Percentiles rank a stretch among this genome's conserved stretches.
Evolutionary conservation across 2,888 invertebrate genomes (phyloP).

Genomic region (Thymelicus acteon): DNA sequence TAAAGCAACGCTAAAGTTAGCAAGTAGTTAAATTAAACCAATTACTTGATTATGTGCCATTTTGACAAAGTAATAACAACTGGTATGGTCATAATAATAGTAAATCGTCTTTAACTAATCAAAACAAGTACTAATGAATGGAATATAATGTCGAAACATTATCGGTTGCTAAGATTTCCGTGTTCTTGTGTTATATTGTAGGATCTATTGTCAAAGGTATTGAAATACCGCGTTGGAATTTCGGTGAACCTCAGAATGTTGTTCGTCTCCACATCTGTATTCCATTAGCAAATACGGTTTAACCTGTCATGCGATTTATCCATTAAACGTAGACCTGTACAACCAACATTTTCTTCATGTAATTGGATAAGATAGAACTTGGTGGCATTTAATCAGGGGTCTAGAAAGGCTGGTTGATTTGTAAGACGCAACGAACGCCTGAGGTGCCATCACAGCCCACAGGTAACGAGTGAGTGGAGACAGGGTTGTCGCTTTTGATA

Average conservation of each 20-base stretch:
- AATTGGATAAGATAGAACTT: constrained; percentile 57
- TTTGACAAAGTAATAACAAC: no score
- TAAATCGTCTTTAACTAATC: background rate
- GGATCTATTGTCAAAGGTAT: constrained; percentile 30
- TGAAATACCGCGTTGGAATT: constrained; percentile 57
- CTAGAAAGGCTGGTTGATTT: constrained; percentile 62
- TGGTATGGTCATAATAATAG: background rate
- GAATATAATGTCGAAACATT: constrained; percentile 10
- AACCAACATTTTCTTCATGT: constrained; percentile 48
- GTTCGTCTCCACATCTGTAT: constrained; percentile 77
- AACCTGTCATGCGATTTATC: constrained; percentile 60
- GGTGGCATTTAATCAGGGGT: constrained; percentile 69
- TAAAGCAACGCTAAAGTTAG: constrained; percentile 11
- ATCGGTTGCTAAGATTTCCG: constrained; percentile 6
- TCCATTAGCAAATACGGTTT: constrained; percentile 81
- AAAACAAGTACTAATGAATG: constrained; percentile 2
- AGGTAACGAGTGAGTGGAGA: constrained; percentile 62
- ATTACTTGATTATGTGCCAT: background rate
- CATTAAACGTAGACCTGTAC: constrained; percentile 55
- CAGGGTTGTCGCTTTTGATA: constrained; percentile 55
- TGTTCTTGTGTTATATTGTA: background rate
- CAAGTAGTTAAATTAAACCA: constrained; percentile 17
- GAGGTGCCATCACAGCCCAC: constrained; percentile 67
- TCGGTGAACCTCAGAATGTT: constrained; percentile 69
- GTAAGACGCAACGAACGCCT: constrained; percentile 79